phyloP scores from a whole-genome alignment of 2,888 invertebrate species.

The Mylabris sibirica region DNA sequence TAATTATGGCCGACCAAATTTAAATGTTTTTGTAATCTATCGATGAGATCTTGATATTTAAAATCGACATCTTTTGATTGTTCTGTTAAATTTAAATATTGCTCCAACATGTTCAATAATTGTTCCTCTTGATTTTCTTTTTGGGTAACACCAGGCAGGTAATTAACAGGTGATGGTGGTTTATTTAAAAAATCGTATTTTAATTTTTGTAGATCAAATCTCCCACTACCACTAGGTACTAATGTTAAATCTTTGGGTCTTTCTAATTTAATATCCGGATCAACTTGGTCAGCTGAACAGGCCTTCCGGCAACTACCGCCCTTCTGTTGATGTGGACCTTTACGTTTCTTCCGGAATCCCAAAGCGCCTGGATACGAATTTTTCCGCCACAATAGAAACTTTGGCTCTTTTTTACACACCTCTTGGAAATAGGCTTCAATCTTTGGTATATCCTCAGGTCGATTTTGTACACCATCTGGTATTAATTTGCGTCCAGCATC shows the following conservation, averaged over 20 bases:
- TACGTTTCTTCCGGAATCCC: conserved; percentile 64
- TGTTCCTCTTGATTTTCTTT: conserved; percentile 64
- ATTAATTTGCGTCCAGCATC: conserved; percentile 86
- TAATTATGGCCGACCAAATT: conserved; percentile 48
- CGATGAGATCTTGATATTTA: conserved; percentile 71
- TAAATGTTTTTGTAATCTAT: conserved; percentile 69
- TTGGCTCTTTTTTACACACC: conserved; percentile 78
- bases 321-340: conserved; percentile 64
- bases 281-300: conserved; percentile 72
- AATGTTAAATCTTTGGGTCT: conserved; percentile 55
- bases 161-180: conserved; percentile 53
- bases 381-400: conserved; percentile 83
- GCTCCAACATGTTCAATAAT: conserved; percentile 71
- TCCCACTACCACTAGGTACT: conserved; percentile 61
- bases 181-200: conserved; percentile 72
- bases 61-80: conserved; percentile 50
- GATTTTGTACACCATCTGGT: conserved; percentile 80
- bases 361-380: conserved; percentile 81
- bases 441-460: conserved; percentile 78
- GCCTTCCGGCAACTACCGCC: conserved; percentile 75
- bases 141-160: conserved; percentile 29
- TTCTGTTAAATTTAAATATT: conserved; percentile 68
- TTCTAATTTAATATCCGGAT: conserved; percentile 63
- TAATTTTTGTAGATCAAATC: conserved; percentile 74
- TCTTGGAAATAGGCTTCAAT: conserved; percentile 87